These are phyloP conservation scores for Esperia sulphurella DNA, from an alignment of 2,888 invertebrate genomes.

Conservation along the genomic window DNA sequence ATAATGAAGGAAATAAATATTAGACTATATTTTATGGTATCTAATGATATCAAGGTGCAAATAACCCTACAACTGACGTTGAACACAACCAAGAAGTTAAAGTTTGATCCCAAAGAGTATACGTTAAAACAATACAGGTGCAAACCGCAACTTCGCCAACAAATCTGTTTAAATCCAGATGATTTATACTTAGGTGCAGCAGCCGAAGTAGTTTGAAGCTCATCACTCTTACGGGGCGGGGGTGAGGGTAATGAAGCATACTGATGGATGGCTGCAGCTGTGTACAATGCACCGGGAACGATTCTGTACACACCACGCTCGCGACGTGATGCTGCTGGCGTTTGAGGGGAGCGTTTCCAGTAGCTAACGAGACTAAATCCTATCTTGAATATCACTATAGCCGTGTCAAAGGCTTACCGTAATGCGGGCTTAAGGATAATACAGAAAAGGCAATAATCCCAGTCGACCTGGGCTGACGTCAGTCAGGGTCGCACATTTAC, in stretches of 20 bases:
- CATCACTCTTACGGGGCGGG: slow-evolving; percentile 18
- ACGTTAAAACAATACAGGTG: background rate
- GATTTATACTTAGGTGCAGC: background rate
- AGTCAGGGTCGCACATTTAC: too few species aligned
- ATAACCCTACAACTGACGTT: too few species aligned
- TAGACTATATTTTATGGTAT: too few species aligned
- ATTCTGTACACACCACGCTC: background rate
- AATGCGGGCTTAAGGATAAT: too few species aligned
- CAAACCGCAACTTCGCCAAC: background rate
- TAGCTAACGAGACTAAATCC: background rate
- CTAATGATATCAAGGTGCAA: too few species aligned
- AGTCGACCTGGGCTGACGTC: too few species aligned
- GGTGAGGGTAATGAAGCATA: slow-evolving; percentile 14
- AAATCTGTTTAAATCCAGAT: slow-evolving; percentile 5
- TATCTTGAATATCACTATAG: too few species aligned
- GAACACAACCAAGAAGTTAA: too few species aligned
- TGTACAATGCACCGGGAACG: slow-evolving; percentile 5
- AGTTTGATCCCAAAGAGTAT: too few species aligned
- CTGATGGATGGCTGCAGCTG: slow-evolving; percentile 30
- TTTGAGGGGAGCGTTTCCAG: background rate
- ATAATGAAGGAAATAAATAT: too few species aligned
- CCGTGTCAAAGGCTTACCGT: too few species aligned
- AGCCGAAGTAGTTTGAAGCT: slow-evolving; percentile 9
- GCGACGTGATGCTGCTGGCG: background rate
- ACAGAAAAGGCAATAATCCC: too few species aligned